Conservation (phyloP, 2,113 vertebrate genomes). For the Crotalus helleri region DNA sequence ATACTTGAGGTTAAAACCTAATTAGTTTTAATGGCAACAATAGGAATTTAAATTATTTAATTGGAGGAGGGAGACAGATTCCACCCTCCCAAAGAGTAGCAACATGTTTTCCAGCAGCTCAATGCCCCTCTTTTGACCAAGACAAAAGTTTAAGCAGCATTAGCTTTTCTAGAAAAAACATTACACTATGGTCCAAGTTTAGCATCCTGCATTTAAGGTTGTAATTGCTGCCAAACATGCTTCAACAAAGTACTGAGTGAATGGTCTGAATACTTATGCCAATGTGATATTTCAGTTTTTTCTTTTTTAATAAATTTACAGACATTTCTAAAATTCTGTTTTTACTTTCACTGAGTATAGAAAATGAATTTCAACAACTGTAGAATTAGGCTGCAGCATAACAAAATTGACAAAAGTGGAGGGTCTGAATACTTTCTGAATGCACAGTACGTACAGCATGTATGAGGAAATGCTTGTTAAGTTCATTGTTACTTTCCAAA, state of each 20-base stretch:
- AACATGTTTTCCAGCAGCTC: not conserved
- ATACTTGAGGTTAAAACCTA: not conserved
- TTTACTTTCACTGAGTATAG: too few species aligned
- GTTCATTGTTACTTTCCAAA: not conserved
- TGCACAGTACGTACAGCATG: too few species aligned
- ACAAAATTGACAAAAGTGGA: too few species aligned
- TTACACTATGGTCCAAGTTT: not conserved
- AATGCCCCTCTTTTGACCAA: not conserved
- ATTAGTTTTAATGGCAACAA: not conserved
- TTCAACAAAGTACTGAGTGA: too few species aligned
- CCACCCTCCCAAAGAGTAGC: not conserved
- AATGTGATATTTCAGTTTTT: too few species aligned
- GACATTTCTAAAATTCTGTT: too few species aligned
- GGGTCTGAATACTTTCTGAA: too few species aligned
- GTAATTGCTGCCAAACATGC: too few species aligned
- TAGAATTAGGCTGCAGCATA: too few species aligned
- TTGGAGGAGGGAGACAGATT: not conserved
- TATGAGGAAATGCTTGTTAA: not conserved
- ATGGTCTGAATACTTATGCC: too few species aligned
- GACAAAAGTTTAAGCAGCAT: not conserved
- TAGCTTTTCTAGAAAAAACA: not conserved
- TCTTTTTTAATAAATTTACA: too few species aligned
- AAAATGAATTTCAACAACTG: too few species aligned
- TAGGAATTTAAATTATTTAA: not conserved
- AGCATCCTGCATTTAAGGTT: not conserved